These are phyloP conservation scores for Melanaphis sacchari DNA, from an alignment of 1,140 invertebrate species.

Conservation along the genomic window DNA sequence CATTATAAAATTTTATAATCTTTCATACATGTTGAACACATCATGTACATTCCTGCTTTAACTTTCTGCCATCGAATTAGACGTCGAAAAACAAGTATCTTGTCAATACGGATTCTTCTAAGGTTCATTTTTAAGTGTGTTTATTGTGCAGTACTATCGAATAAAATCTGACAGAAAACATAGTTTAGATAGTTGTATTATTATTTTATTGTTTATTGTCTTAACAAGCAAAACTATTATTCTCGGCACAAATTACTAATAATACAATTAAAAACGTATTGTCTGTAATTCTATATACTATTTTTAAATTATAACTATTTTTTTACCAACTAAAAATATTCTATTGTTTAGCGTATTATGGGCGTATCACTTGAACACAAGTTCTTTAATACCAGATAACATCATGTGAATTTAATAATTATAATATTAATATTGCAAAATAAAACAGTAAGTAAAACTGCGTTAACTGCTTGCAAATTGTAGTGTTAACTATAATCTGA, in stretches of 20 bases:
- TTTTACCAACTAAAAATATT: background rate
- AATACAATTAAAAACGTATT: background rate
- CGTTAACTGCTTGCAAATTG: background rate
- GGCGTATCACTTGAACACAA: background rate
- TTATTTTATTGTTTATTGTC: background rate
- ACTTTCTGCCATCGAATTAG: background rate
- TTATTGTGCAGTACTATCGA: background rate
- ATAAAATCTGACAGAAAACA: background rate
- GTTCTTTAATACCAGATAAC: background rate
- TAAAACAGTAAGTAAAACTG: background rate
- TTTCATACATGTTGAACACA: too few relatives aligned
- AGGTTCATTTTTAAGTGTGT: background rate
- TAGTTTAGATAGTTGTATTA: background rate
- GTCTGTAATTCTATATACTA: background rate
- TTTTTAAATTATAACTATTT: background rate
- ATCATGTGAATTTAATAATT: background rate
- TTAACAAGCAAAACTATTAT: background rate
- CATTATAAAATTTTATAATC: background rate
- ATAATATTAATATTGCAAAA: background rate
- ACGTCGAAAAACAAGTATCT: background rate
- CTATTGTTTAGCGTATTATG: background rate
- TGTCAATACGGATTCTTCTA: background rate
- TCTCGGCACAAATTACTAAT: background rate
- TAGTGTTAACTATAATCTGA: background rate
- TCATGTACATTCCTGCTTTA: background rate